A percentile compares a stretch with the other conserved stretches of the same genome.
Evolutionary conservation across 2,888 invertebrate species (phyloP).

Genomic region (Synergus gifuensis): DNA sequence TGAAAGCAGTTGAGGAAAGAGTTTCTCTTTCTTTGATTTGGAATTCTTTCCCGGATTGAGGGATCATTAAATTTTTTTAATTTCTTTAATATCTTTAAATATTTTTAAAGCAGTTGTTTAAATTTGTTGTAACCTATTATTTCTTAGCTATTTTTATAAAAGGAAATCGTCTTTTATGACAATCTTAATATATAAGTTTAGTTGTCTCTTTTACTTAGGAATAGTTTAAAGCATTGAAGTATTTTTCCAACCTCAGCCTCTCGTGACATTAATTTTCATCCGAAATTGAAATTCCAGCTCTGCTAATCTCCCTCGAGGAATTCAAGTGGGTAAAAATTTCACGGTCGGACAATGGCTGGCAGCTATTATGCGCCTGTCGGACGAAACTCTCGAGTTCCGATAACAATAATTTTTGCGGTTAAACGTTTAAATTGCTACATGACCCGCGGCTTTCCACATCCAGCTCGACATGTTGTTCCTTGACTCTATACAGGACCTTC

Average conservation of each 20-base stretch:
- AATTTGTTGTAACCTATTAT: no score
- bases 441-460: constrained; percentile 63
- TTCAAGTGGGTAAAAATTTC: constrained; percentile 44
- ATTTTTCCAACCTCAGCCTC: background rate
- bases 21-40: background rate
- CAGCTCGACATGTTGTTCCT: constrained; percentile 18
- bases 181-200: no score
- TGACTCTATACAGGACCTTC: background rate
- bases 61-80: background rate
- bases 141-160: no score
- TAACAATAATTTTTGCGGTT: constrained; percentile 73
- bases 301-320: background rate
- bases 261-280: constrained; percentile 5
- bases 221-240: background rate
- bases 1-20: background rate
- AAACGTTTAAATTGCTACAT: constrained; percentile 73
- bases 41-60: background rate
- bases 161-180: no score
- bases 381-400: constrained; percentile 56
- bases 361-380: constrained; percentile 61
- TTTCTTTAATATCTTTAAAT: no score
- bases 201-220: background rate
- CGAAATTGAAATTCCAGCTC: constrained; percentile 27
- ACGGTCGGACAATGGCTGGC: constrained; percentile 60
- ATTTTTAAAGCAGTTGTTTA: no score